These are phyloP conservation scores for Autographa gamma DNA, from an alignment of 2,888 invertebrate species.

Conservation along the genomic window DNA sequence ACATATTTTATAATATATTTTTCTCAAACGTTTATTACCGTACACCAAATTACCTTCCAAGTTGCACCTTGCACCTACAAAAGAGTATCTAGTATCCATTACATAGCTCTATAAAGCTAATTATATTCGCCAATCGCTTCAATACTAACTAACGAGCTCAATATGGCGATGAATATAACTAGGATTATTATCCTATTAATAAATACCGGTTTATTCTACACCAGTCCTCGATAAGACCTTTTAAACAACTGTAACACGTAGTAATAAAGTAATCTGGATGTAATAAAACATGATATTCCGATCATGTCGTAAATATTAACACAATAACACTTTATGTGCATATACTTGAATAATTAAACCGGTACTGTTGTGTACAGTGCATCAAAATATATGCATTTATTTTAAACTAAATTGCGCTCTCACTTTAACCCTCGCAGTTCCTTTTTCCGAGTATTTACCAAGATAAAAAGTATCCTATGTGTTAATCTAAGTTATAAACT, in stretches of 20 bases:
- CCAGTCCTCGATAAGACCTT: slow-evolving; percentile 6
- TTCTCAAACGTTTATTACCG: too few relatives aligned
- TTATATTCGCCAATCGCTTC: neutral
- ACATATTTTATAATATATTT: too few relatives aligned
- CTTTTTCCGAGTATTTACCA: too few relatives aligned
- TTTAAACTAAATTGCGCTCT: too few relatives aligned
- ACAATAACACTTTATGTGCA: slow-evolving; percentile 39
- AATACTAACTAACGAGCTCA: neutral
- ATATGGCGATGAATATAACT: neutral
- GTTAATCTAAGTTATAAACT: too few relatives aligned
- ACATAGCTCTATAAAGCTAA: too few relatives aligned
- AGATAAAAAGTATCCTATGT: too few relatives aligned
- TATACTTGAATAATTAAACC: slow-evolving; percentile 44
- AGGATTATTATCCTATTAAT: neutral
- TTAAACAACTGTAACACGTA: slow-evolving; percentile 18
- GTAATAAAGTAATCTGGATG: slow-evolving; percentile 28
- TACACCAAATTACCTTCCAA: too few relatives aligned
- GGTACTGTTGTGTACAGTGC: slow-evolving; percentile 23
- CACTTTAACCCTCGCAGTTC: too few relatives aligned
- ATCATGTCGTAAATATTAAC: slow-evolving; percentile 35
- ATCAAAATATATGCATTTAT: too few relatives aligned
- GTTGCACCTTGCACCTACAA: too few relatives aligned
- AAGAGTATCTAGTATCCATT: too few relatives aligned
- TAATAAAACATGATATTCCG: slow-evolving; percentile 43
- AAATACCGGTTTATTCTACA: neutral